Base-by-base conservation (phyloP, 2,888 invertebrate genomes). In the Drosophila nr. perissopoda region DNA sequence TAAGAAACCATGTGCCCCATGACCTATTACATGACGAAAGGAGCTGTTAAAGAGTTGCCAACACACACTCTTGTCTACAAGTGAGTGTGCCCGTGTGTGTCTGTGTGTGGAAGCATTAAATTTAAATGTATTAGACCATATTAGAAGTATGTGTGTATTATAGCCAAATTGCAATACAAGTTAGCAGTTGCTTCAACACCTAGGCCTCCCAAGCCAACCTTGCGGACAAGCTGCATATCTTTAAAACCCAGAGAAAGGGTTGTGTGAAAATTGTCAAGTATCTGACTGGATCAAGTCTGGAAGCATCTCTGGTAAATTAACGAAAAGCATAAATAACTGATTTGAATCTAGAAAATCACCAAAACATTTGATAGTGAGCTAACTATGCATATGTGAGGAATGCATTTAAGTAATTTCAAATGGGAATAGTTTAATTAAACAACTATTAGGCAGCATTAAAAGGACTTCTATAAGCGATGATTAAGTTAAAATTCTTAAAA, bases 21-120 rank as follows among this genome's bases (percentile, higher is more conserved):
- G 89, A 86, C 83, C 89, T 87, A 89, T 89, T 83, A 83, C 84
- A 86, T 77, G 89, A 73, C 81, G 89, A 89, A 86, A 83, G 87
- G 75, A 89, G 81, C 78, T 87, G 88, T 70, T 85, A 79, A 85
- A 79, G 80, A 82, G 70, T 83, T 70, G 75, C 61, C 76, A 57
- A 57, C 62, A 79, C 76, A 75, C 63, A 36, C 25, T 57, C 60
- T n/a, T 59, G 40, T 36, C 42, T 42, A 42, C 42, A 42, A 21
- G 13, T 16, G 4, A 21, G 16, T 36, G 18, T 51, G 38, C 31
- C n/a, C 34, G n/a, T 10, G 40, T 40, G 40, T 33, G n/a, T n/a
- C n/a, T 40, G 25, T 49, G 57, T 63, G 51, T 48, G 60, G 34
- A 63, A 51, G 33, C 59, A 81, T 78, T 78, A 65, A 82, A 78